Base-by-base conservation (phyloP, 1,140 invertebrate genomes). In the Glomeris maerens region DNA sequence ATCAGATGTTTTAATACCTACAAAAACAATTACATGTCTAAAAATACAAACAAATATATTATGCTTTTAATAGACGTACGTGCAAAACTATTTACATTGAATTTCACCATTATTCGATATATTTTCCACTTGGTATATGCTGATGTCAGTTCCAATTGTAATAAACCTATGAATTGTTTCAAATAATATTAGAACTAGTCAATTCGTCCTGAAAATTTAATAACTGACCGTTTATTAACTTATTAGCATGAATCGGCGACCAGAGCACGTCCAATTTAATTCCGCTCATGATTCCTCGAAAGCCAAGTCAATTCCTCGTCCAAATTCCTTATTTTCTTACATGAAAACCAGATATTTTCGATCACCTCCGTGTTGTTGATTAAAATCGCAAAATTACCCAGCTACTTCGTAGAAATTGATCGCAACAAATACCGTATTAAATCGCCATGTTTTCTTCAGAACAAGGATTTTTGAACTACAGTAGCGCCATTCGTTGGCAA, bases 111-210 rank as follows among this genome's bases (percentile, higher is more conserved):
- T 44, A 20, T 54, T 44, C 13, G 52, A 31, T 45, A 49, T 56
- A 26, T 60, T 53, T 40, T 65, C 73, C 46, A 85, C 75, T 72
- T 88, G 81, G 60, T 89, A 89, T 25, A 89, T 72, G 65, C 74
- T 79, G 59, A 91, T 80, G 61, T 90, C 85, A 41, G 82, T 78
- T 20, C 83, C 83, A 84, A 85, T 89, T 27, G 83, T 81, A 47
- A 91, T 78, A 61, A 88, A 89, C 27, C 50, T 52, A 39, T 21
- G 20, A 40, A 45, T 36, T 36, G n/a, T n/a, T n/a, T n/a, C n/a
- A n/a, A n/a, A n/a, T n/a, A n/a, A n/a, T n/a, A n/a, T n/a, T n/a
- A n/a, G n/a, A n/a, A n/a, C n/a, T n/a, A n/a, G 20, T 13, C 10
- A 36, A 36, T 13, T 36, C 20, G 20, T 10, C 31, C 31, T 13